phyloP scores from a whole-genome alignment of 30 jellyfish, hydroid and myxozoan species.

The Mastigias papua region DNA sequence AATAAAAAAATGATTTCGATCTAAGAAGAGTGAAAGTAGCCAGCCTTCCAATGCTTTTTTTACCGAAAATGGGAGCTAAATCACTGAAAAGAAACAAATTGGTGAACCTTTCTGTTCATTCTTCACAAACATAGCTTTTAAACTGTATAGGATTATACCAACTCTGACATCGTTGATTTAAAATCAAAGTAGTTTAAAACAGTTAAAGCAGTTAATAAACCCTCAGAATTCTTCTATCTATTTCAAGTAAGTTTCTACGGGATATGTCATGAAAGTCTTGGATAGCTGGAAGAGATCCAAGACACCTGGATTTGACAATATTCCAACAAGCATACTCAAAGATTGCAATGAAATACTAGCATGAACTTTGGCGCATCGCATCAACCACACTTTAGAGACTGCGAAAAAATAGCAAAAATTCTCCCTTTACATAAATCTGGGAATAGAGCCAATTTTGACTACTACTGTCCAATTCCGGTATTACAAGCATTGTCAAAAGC shows the following conservation, averaged over 20 bases:
- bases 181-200: conserved; percentile 6
- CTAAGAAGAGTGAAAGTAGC: conserved; percentile 7
- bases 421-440: conserved; percentile 27
- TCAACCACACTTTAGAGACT: conserved; percentile 26
- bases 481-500: conserved; percentile 1
- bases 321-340: not conserved
- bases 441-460: too few species aligned
- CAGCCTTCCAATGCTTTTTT: conserved; percentile 2
- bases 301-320: conserved; percentile 28
- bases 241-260: too few species aligned
- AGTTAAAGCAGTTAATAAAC: too few species aligned
- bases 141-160: conserved; percentile 22
- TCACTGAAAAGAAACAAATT: too few species aligned
- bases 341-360: conserved; percentile 25
- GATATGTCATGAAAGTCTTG: conserved; percentile 15
- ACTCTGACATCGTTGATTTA: conserved; percentile 16
- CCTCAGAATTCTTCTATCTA: too few species aligned
- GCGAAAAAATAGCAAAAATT: conserved; percentile 32
- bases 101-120: conserved; percentile 12
- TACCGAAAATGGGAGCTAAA: too few species aligned
- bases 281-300: conserved; percentile 9
- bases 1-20: conserved; percentile 24
- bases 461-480: too few species aligned
- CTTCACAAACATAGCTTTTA: conserved; percentile 5
- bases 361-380: not conserved